Base-by-base conservation (phyloP, 2,797 vertebrate genomes). In the Scarus forsteni region DNA sequence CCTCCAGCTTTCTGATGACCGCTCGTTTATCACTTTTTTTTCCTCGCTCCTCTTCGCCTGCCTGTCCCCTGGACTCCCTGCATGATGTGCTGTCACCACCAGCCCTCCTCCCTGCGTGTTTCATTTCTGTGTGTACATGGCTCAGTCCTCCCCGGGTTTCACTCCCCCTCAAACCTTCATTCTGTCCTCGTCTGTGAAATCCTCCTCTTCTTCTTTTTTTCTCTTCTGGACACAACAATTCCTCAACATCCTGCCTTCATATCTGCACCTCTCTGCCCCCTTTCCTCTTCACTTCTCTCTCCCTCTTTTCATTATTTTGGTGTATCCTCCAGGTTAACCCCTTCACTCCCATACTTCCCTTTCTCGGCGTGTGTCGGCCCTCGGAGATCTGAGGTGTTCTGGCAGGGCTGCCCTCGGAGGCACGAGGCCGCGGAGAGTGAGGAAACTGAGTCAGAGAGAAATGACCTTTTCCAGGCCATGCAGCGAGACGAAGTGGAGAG, bases 391-490 rank as follows among this genome's bases (percentile, higher is more conserved):
- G 70, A 75, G 73, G 50, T 8, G 16, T 72, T 70, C 70, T 75
- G 77, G 73, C 75, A 51, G 65, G 13, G 57, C 67, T 70, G 63
- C 65, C 66, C 79, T 65, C 53, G 3, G 56, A 73, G 77, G 72
- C 58, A 62, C 70, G 13, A 73, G 61, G 70, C 57, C 71, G 66
- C 66, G 10, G 40, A 62, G 73, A 84, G 68, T 70, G 77, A 84
- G 77, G 74, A 50, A 79, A 83, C 74, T 65, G 52, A 70, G 70
- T 63, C 55, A 75, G 77, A 58, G 57, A 58, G 58, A 76, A 44
- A 61, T 85, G 68, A 83, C 79, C 81, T 90, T 85, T 91, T 77
- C 70, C 59, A 34, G 48, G 53, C 58, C 1, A 36, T 57, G 66
- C 60, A 56, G 57, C 1, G n/a, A 71, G 79, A 76, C 53, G 45